Evolutionary conservation across 2,113 vertebrate species (phyloP).

Genomic region (Gadus chalcogrammus): DNA sequence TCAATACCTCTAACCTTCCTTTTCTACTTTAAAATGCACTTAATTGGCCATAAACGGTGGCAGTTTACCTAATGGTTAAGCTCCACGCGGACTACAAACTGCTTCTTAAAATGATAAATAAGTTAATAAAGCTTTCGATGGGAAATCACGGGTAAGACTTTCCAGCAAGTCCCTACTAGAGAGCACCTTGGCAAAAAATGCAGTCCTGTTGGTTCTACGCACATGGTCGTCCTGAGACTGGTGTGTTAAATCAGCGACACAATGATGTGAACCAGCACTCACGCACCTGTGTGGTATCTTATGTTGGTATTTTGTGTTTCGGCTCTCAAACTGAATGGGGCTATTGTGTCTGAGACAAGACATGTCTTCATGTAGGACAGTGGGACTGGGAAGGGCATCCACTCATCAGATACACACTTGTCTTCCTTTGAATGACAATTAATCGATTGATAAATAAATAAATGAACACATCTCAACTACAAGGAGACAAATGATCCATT

Average conservation of each 20-base stretch:
- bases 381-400: no score
- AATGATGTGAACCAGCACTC: not conserved
- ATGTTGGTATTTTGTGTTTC: no score
- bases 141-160: conserved; percentile 11
- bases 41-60: not conserved
- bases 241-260: not conserved
- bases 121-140: conserved; percentile 28
- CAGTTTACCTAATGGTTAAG: not conserved
- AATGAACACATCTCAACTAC: no score
- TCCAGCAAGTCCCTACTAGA: not conserved
- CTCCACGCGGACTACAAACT: not conserved
- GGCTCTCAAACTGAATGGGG: no score
- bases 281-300: no score
- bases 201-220: not conserved
- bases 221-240: not conserved
- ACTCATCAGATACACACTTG: no score
- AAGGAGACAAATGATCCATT: no score
- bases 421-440: no score
- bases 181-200: not conserved
- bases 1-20: not conserved
- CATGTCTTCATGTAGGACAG: no score
- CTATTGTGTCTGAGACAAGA: no score
- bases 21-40: not conserved
- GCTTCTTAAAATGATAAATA: conserved; percentile 24
- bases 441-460: no score